Base-by-base conservation (phyloP, 2,888 invertebrate genomes). In the Meloe dianella region DNA sequence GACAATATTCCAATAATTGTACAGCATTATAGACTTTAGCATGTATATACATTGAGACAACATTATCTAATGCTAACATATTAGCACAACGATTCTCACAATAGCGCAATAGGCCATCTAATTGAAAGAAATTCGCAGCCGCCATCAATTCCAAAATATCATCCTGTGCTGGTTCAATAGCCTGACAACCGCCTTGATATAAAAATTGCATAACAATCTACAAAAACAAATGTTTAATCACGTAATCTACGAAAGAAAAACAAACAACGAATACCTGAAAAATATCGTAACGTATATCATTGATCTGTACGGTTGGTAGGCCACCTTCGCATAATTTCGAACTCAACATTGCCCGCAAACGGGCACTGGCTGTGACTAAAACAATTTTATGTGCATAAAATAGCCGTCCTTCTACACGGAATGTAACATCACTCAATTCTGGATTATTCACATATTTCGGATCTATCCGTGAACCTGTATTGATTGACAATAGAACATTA, bases 381-480 rank as follows among this genome's bases (percentile, higher is more conserved):
- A 97, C 95, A 72, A 97, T 96, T 85, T 96, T 95, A 84, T 97
- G 97, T 0, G 95, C 96, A 82, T 95, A 96, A 84, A 97, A 96
- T 27, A 95, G 87, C 70, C 94, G 88, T 0, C 95, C 95, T 82
- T 96, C 96, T 61, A 96, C 95, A 79, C 95, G 89, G 83, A 96
- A 96, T 64, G 95, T 95, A 30, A 96, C 95, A 81, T 96, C 96
- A 75, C 95, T 95, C 41, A 96, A 86, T 78, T 95, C 95, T 0
- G 95, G 94, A 85, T 96, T 96, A 85, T 96, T 97, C 71, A 97
- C 95, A 84, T 95, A 97, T 79, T 94, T 92, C 0, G 95, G 94
- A 85, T 97, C 96, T 74, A 96, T 95, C 67, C 95, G 86, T 0
- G 95, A 92, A 41, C 91, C 90, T 27, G 86, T 85, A 0, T 88